Conservation (phyloP, 1,140 invertebrate genomes). For the Zaprionus camerounensis region DNA sequence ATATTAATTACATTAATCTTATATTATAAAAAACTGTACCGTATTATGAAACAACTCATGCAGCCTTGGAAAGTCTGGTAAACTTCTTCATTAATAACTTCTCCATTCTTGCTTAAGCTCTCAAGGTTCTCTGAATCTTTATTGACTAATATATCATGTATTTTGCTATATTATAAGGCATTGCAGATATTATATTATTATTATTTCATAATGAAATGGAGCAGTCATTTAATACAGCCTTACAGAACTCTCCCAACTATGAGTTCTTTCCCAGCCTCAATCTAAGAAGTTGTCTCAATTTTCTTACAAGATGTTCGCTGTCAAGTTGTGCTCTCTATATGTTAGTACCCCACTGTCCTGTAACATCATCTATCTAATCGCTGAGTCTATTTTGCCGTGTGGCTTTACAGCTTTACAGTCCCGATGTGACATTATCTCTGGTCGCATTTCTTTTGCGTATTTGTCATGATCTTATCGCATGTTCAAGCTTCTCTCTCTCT, state of each 20-base stretch:
- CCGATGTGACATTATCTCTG: constrained; percentile 30
- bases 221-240: not conserved
- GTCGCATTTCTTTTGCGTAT: constrained; percentile 26
- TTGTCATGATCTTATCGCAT: constrained; percentile 50
- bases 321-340: not conserved
- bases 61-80: too few species aligned
- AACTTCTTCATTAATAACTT: too few species aligned
- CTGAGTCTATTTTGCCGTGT: constrained; percentile 1
- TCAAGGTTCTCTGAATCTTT: too few species aligned
- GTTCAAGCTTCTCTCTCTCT: constrained; percentile 26
- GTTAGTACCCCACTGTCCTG: not conserved
- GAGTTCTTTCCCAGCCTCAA: not conserved
- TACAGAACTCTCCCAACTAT: not conserved
- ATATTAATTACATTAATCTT: too few species aligned
- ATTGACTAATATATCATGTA: too few species aligned
- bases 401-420: not conserved
- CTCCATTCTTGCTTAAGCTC: too few species aligned
- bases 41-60: not conserved
- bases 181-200: too few species aligned
- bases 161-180: too few species aligned
- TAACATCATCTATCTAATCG: not conserved
- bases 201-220: too few species aligned
- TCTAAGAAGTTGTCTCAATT: not conserved
- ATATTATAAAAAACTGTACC: too few species aligned
- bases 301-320: not conserved